Percentiles rank a stretch among this genome's conserved stretches.
phyloP scores from a whole-genome alignment of 2,113 vertebrate species.

The Rhinogobius similis region DNA sequence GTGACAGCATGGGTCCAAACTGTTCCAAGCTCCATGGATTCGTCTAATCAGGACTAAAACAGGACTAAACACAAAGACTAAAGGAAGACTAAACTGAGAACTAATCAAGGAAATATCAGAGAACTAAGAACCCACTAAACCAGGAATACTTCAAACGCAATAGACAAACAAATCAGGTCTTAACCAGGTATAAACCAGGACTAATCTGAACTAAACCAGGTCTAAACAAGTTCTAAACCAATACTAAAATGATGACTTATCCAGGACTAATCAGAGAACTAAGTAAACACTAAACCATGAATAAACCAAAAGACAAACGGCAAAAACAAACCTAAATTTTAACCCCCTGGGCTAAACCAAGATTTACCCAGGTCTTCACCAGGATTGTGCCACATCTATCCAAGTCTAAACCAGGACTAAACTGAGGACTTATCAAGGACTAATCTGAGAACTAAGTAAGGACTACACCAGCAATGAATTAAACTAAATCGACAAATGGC shows the following conservation, averaged over 20 bases:
- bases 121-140: neutral
- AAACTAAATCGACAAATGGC: no score
- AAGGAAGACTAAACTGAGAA: neutral
- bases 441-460: no score
- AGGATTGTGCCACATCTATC: no score
- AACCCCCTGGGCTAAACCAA: no score
- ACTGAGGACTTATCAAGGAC: no score
- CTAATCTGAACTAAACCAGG: neutral
- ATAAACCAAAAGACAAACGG: no score
- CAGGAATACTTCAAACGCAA: neutral
- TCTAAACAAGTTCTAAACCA: neutral
- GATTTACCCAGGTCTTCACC: no score
- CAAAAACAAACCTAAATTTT: no score
- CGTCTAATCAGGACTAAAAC: neutral
- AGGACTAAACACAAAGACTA: neutral
- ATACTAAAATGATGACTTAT: neutral
- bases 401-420: neutral
- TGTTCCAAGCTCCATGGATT: neutral
- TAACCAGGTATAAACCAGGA: neutral
- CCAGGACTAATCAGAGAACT: neutral
- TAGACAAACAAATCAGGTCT: no score
- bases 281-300: neutral
- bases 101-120: neutral
- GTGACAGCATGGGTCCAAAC: neutral
- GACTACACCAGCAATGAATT: no score